These are phyloP conservation scores for Elanus axillaris DNA, from an alignment of 2,113 vertebrate species.

Conservation along the genomic window DNA sequence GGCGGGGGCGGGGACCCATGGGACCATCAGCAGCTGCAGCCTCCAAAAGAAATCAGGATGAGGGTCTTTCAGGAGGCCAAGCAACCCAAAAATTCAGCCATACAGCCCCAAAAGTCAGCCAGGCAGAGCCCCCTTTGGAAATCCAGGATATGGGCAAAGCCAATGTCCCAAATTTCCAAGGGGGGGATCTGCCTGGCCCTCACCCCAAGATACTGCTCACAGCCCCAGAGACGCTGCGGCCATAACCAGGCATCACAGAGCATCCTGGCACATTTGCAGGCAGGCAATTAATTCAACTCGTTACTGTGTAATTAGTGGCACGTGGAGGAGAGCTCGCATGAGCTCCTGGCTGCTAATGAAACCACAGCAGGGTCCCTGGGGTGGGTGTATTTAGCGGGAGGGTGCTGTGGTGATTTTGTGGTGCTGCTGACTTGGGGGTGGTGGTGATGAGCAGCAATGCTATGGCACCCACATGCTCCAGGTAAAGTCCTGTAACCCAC, in stretches of 20 bases:
- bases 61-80: background rate
- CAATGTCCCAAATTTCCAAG: no score
- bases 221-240: background rate
- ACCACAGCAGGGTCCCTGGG: background rate
- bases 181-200: background rate
- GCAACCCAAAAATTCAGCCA: no score
- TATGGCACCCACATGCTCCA: fast-evolving
- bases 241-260: background rate
- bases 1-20: no score
- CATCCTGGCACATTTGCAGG: background rate
- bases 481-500: background rate
- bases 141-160: background rate
- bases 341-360: background rate
- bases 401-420: background rate
- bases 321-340: background rate
- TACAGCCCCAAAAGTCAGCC: background rate
- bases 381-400: background rate
- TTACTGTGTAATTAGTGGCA: constrained; percentile 12
- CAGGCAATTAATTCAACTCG: background rate
- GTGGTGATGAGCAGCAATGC: background rate
- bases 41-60: background rate
- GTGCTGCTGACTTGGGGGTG: background rate
- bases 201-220: background rate
- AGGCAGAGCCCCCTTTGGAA: background rate
- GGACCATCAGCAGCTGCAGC: background rate